Evolutionary conservation across 2,113 vertebrate species (phyloP), one percentile per base, ranked within the genome.

Genomic region (Eleginops maclovinus): DNA sequence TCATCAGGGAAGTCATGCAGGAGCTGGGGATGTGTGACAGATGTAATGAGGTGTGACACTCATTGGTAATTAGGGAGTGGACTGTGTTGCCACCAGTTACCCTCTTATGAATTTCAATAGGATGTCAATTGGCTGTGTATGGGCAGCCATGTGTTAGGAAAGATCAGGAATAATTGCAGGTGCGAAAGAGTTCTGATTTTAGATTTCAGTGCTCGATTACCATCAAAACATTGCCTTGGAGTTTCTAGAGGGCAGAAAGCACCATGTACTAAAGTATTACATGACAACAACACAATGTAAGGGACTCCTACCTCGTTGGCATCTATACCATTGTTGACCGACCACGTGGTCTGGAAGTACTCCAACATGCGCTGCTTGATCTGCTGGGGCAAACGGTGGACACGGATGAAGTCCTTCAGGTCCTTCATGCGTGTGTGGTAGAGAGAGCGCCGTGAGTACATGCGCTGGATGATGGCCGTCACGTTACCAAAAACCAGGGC

Each of bases 301-400:
- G 62, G 68, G 59, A 73, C 59, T 72, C 61, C 56, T 75, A 98
- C 98, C 98, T 98, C 96, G 0, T 98, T 98, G 44, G 96, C 93
- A 4, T 99, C 96, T 2, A 99, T 99, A 86, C 98, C 98, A 0
- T 97, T 98, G 95, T 96, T 99, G 91, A 99, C 96, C 0, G 97
- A 97, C 98, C 98, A 99, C 0, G 98, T 98, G 77, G 97, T 99
- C 95, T 99, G 98, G 93, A 98, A 99, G 84, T 97, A 99, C 88
- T 99, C 97, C 31, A 99, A 94, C 97, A 98, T 95, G 69, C 98
- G 94, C 86, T 99, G 98, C 80, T 99, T 99, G 87, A 99, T 96
- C 77, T 97, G 96, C 93, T 97, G 95, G 4, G 98, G 96, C 81
- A 99, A 94, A 53, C 94, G 94, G 65, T 99, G 97, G 70, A 98